Conservation (phyloP, 2,888 invertebrate genomes). For the Campoplex nolae region DNA sequence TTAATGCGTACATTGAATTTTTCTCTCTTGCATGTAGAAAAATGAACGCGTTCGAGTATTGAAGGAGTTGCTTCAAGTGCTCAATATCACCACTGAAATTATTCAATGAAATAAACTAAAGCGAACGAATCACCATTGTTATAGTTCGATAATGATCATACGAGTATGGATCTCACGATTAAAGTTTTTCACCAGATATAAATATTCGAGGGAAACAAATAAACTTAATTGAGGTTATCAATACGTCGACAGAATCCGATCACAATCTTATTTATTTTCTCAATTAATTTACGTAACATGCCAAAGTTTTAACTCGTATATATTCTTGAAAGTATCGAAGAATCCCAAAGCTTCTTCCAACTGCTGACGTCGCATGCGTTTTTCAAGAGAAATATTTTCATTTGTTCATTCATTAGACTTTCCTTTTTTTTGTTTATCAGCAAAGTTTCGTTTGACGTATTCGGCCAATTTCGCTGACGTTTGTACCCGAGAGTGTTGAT, state of each 20-base stretch:
- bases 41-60: not conserved
- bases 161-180: not conserved
- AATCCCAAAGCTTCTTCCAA: not conserved
- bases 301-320: not conserved
- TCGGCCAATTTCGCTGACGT: not conserved
- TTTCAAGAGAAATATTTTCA: not conserved
- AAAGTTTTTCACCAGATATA: not conserved
- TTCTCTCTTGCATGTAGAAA: not conserved
- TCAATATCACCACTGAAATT: not conserved
- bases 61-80: not conserved
- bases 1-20: constrained; percentile 8
- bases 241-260: not conserved
- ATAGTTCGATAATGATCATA: not conserved
- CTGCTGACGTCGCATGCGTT: not conserved
- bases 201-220: not conserved
- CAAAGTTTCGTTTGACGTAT: not conserved
- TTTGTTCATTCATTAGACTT: not conserved
- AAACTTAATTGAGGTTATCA: not conserved
- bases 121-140: not conserved
- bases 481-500: not conserved
- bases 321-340: not conserved
- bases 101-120: not conserved
- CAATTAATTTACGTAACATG: not conserved
- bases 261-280: not conserved
- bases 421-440: not conserved